phyloP scores from a whole-genome alignment of 2,888 invertebrate genomes.

The Isoperla grammatica region DNA sequence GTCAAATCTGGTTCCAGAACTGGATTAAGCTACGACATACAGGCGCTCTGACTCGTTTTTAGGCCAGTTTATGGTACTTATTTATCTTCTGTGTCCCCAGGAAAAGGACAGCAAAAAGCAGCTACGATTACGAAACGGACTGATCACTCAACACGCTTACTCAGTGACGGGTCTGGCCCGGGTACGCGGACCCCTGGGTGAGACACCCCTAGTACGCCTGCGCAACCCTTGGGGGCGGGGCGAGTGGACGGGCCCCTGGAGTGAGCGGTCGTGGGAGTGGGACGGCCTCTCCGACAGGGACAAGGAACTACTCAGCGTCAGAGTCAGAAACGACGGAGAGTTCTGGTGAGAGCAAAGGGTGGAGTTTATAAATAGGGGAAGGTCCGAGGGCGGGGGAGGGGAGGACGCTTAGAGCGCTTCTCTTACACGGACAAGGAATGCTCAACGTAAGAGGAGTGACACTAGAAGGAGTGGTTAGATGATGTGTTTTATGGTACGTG shows the following conservation, averaged over 20 bases:
- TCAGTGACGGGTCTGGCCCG: conserved; percentile 65
- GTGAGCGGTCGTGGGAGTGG: conserved; percentile 64
- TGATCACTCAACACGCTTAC: conserved; percentile 63
- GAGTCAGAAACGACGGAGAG: conserved; percentile 61
- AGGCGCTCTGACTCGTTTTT: no score
- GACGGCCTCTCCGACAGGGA: conserved; percentile 57
- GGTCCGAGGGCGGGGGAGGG: no score
- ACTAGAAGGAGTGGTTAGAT: neutral
- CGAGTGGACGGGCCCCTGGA: conserved; percentile 68
- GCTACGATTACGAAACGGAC: conserved; percentile 54
- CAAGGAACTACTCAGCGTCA: conserved; percentile 56
- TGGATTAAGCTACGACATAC: no score
- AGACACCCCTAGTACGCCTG: conserved; percentile 56
- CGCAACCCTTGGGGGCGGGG: conserved; percentile 62
- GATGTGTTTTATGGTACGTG: neutral
- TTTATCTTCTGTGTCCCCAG: conserved; percentile 36
- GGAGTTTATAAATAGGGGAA: no score
- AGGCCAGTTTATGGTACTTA: neutral
- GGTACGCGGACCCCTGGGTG: conserved; percentile 54
- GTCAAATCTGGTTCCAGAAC: no score
- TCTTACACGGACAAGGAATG: neutral
- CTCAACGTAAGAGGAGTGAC: no score
- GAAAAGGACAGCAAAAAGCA: conserved; percentile 53
- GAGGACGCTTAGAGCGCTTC: neutral
- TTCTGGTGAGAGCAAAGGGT: conserved; percentile 52